Percentiles rank a stretch among this genome's conserved stretches.
These are phyloP conservation scores for Formica aserva DNA, from an alignment of 2,888 invertebrate species.

Conservation along the genomic window DNA sequence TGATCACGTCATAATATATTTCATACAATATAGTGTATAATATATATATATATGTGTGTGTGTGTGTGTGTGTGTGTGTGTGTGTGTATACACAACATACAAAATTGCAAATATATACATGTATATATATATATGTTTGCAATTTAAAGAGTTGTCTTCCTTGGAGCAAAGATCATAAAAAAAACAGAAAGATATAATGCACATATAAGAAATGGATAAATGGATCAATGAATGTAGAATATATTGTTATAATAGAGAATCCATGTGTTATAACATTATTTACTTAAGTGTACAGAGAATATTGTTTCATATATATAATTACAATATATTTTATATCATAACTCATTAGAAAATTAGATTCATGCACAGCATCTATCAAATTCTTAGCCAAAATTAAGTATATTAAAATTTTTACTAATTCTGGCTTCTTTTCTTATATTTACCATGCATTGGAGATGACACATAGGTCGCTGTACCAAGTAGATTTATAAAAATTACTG, in stretches of 20 bases:
- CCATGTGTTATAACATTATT: conserved; percentile 80
- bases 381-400: conserved; percentile 79
- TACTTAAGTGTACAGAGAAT: conserved; percentile 80
- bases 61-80: not conserved
- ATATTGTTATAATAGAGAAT: conserved; percentile 78
- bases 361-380: conserved; percentile 82
- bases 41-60: not conserved
- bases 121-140: not conserved
- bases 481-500: conserved; percentile 85
- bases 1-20: not conserved
- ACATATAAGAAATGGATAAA: conserved; percentile 63
- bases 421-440: conserved; percentile 74
- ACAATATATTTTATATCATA: conserved; percentile 79
- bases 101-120: not conserved
- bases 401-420: conserved; percentile 78
- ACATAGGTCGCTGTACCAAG: conserved; percentile 82
- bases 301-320: conserved; percentile 78
- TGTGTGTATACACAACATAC: not conserved
- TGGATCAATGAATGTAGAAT: conserved; percentile 72
- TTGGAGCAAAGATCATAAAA: not conserved
- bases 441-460: conserved; percentile 80
- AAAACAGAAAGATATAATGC: conserved; percentile 2
- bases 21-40: not conserved
- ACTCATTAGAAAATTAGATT: conserved; percentile 81
- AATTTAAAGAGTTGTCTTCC: not conserved